phyloP scores from a whole-genome alignment of 2,113 vertebrate species.

The Coreoperca whiteheadi region DNA sequence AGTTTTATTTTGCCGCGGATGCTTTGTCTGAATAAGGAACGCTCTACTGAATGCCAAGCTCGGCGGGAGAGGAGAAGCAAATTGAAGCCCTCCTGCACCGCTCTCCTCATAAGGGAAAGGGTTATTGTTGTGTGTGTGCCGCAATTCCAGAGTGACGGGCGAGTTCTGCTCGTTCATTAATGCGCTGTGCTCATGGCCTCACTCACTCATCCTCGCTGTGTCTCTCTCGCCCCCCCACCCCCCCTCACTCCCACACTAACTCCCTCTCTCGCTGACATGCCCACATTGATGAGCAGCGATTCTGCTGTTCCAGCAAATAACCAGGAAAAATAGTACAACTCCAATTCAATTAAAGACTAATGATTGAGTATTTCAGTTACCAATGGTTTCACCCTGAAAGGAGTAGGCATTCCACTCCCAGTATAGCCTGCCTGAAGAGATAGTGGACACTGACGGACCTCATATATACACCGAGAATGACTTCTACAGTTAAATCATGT shows the following conservation, averaged over 20 bases:
- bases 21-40: constrained; percentile 81
- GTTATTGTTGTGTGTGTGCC: constrained; percentile 68
- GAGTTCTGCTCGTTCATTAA: constrained; percentile 79
- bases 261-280: constrained; percentile 44
- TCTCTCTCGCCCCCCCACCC: background rate
- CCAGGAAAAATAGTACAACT: constrained; percentile 64
- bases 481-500: constrained; percentile 39
- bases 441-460: background rate
- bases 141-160: constrained; percentile 70
- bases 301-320: constrained; percentile 74
- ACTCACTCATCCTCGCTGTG: constrained; percentile 36
- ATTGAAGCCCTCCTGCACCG: constrained; percentile 79
- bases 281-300: constrained; percentile 73
- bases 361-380: constrained; percentile 72
- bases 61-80: constrained; percentile 78
- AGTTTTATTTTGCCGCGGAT: constrained; percentile 78
- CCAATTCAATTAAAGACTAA: constrained; percentile 78
- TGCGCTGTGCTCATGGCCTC: constrained; percentile 65
- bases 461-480: constrained; percentile 5
- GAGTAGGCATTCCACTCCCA: constrained; percentile 56
- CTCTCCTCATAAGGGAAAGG: constrained; percentile 59
- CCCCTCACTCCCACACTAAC: constrained; percentile 25
- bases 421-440: background rate
- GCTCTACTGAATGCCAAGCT: constrained; percentile 82
- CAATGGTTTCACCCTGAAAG: constrained; percentile 49